Percentiles rank a stretch among this genome's conserved stretches.
phyloP scores from a whole-genome alignment of 2,113 vertebrate genomes.

The Brachyhypopomus occidentalis region DNA sequence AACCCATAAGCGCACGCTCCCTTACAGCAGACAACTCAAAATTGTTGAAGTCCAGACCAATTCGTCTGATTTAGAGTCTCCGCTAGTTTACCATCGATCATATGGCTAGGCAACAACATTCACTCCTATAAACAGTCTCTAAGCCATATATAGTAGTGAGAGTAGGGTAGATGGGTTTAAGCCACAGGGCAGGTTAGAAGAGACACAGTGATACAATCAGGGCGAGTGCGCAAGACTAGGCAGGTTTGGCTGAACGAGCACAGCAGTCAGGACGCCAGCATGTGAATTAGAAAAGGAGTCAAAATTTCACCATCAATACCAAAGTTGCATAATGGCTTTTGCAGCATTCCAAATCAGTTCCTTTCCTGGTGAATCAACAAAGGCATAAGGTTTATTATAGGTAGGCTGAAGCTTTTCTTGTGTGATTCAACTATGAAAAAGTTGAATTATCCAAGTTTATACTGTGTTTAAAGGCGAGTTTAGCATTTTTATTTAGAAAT shows the following conservation, averaged over 20 bases:
- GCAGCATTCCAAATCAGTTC: not conserved
- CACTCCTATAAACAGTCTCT: not conserved
- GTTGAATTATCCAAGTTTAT: not conserved
- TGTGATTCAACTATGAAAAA: not conserved
- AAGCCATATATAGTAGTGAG: not conserved
- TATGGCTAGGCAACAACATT: not conserved
- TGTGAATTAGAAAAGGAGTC: no score
- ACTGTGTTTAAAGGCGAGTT: not conserved
- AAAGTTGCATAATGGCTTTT: not conserved
- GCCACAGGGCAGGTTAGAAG: not conserved
- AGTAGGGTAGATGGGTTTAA: not conserved
- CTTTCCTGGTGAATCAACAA: not conserved
- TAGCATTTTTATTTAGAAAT: not conserved
- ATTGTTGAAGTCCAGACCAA: not conserved
- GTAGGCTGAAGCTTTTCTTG: not conserved
- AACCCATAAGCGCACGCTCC: not conserved
- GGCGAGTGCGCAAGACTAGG: no score
- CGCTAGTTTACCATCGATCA: conserved; percentile 20
- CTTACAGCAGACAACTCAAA: conserved; percentile 7
- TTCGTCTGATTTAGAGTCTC: conserved; percentile 21
- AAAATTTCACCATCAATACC: no score
- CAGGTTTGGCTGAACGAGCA: no score
- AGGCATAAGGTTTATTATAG: not conserved
- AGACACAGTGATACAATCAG: not conserved
- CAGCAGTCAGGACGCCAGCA: not conserved